Percentiles rank a stretch among this genome's conserved stretches.
Conservation (phyloP, 2,797 vertebrate genomes). For the Hemibagrus guttatus region DNA sequence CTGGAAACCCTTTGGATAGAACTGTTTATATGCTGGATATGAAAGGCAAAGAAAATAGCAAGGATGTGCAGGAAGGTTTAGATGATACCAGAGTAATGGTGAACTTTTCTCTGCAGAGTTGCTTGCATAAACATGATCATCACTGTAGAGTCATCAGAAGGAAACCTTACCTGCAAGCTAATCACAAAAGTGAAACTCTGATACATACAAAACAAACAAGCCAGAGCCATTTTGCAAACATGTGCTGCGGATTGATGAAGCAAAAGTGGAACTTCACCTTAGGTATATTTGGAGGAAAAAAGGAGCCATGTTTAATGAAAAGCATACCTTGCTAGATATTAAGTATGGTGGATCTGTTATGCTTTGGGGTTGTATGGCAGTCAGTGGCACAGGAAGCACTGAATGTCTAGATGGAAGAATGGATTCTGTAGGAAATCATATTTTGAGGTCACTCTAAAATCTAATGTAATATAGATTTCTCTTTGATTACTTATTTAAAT, state of each 20-base stretch:
- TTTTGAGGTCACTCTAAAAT: no score
- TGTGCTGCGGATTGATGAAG: not conserved
- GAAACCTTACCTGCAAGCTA: not conserved
- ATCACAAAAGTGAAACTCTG: not conserved
- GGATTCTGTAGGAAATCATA: no score
- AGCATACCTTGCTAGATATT: not conserved
- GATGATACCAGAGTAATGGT: not conserved
- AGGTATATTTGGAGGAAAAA: not conserved
- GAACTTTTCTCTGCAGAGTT: not conserved
- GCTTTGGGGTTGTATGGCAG: not conserved
- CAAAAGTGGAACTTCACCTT: not conserved
- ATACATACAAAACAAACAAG: not conserved
- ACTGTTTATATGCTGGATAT: not conserved
- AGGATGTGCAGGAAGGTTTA: not conserved
- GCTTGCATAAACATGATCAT: not conserved
- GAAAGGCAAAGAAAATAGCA: not conserved
- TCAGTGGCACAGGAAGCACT: not conserved
- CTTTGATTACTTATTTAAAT: no score
- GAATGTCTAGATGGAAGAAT: not conserved
- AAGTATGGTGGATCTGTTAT: not conserved
- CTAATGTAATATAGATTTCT: no score
- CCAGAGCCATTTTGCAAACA: not conserved
- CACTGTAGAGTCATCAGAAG: not conserved
- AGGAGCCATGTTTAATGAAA: not conserved
- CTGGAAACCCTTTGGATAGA: not conserved